These are phyloP conservation scores for Caradrina kadenii DNA, from an alignment of 2,888 invertebrate genomes.

Conservation along the genomic window DNA sequence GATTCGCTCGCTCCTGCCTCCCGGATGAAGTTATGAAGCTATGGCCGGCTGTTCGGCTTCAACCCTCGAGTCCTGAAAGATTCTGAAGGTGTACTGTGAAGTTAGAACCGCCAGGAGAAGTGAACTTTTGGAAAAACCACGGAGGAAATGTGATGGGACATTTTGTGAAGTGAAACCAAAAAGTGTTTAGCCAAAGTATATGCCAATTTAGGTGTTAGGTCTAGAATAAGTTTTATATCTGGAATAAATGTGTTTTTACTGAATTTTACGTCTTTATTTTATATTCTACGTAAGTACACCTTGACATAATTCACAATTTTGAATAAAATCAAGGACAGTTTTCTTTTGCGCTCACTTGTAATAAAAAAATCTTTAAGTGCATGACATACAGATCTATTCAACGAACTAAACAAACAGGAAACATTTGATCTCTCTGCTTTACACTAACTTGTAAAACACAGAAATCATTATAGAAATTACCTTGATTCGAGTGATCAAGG, in stretches of 20 bases:
- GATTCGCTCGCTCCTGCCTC: constrained; percentile 69
- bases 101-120: constrained; percentile 65
- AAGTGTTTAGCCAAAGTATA: constrained; percentile 70
- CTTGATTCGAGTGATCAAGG: constrained; percentile 41
- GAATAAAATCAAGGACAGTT: constrained; percentile 56
- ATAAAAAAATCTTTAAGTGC: constrained; percentile 35
- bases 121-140: constrained; percentile 61
- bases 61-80: constrained; percentile 61
- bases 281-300: constrained; percentile 63
- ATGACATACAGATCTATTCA: constrained; percentile 21
- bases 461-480: constrained; percentile 14
- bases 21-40: constrained; percentile 82
- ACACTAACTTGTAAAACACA: constrained; percentile 28
- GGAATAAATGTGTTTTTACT: constrained; percentile 63
- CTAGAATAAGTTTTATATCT: constrained; percentile 67
- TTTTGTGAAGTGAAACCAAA: constrained; percentile 77
- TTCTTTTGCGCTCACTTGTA: constrained; percentile 41
- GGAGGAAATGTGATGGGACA: constrained; percentile 66
- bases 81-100: constrained; percentile 67
- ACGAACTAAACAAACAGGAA: constrained; percentile 32
- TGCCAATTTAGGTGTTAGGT: constrained; percentile 71
- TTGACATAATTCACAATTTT: constrained; percentile 59
- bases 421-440: constrained; percentile 31
- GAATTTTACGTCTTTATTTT: constrained; percentile 63
- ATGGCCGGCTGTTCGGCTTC: constrained; percentile 72